These are phyloP conservation scores for Centrocercus urophasianus DNA, from an alignment of 2,113 vertebrate species.

Conservation along the genomic window DNA sequence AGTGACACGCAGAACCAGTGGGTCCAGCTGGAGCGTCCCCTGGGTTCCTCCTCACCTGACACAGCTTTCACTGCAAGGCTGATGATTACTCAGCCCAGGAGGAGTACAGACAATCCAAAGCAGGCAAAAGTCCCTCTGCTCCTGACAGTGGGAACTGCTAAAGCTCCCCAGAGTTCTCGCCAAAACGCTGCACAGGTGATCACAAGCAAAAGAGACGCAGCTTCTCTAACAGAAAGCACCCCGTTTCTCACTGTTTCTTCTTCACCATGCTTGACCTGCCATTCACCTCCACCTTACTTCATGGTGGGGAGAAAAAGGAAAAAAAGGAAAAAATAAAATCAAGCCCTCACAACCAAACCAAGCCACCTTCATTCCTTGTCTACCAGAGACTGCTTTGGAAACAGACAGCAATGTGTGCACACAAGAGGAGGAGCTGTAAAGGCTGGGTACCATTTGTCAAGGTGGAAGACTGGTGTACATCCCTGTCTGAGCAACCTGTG, in stretches of 20 bases:
- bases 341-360: neutral
- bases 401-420: neutral
- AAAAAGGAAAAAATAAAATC: neutral
- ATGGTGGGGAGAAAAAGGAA: neutral
- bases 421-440: slow-evolving; percentile 22
- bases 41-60: neutral
- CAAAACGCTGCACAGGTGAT: neutral
- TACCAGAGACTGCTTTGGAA: neutral
- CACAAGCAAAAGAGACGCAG: neutral
- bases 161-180: neutral
- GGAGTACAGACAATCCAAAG: neutral
- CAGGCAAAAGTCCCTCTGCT: neutral
- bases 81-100: neutral
- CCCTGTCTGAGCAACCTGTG: slow-evolving; percentile 24
- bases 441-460: slow-evolving; percentile 44
- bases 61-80: neutral
- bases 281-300: neutral
- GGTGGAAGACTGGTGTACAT: slow-evolving; percentile 65
- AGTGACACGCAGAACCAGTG: neutral
- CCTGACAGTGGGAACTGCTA: neutral
- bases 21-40: neutral
- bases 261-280: neutral
- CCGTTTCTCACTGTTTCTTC: neutral
- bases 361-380: neutral
- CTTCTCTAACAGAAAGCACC: neutral